Evolutionary conservation across 1,140 invertebrate genomes (phyloP).

Genomic region (Cyclargus thomasi): DNA sequence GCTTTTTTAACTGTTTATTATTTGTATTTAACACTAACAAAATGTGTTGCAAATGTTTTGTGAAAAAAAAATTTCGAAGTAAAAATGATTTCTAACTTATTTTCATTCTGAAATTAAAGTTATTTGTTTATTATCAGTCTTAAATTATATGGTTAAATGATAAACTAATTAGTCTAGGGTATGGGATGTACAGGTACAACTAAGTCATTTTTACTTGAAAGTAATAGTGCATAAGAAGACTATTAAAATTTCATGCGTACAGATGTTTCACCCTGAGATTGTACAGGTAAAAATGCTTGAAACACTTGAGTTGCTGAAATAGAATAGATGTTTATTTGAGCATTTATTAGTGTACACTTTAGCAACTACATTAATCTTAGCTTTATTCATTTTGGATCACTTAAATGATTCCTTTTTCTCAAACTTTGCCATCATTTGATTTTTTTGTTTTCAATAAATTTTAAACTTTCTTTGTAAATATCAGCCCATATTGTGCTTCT

Average conservation of each 20-base stretch:
- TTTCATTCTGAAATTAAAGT: no score
- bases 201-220: not conserved
- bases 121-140: no score
- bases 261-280: conserved; percentile 52
- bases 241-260: conserved; percentile 46
- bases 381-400: no score
- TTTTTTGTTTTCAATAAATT: no score
- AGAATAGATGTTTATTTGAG: not conserved
- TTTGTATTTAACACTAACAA: not conserved
- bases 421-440: no score
- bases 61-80: not conserved
- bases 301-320: conserved; percentile 2
- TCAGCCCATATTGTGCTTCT: no score
- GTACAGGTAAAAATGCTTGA: conserved; percentile 47
- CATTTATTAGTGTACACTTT: not conserved
- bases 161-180: no score
- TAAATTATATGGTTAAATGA: no score
- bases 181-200: no score
- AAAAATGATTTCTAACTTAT: no score
- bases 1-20: not conserved
- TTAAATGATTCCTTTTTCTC: no score
- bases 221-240: not conserved
- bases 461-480: no score
- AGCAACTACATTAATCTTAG: not conserved
- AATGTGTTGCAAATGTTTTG: not conserved